A percentile compares a stretch with the other conserved stretches of the same genome.
Conservation (phyloP, 1,140 invertebrate genomes). For the Aphelenchoides avenae region DNA sequence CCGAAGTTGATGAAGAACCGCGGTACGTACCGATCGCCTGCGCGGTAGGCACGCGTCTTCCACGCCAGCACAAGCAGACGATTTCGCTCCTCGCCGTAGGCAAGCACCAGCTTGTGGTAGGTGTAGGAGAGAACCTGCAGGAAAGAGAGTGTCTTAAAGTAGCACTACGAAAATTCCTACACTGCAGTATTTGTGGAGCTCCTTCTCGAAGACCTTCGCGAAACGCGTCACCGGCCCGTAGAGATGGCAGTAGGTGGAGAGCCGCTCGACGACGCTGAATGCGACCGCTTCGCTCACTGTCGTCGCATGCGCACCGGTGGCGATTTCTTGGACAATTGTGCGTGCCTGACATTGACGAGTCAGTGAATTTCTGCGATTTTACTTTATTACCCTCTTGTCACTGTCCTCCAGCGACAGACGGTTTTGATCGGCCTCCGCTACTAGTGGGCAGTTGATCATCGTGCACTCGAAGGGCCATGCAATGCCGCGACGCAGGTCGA, state of each 20-base stretch:
- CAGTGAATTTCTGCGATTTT: background rate
- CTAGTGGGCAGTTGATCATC: conserved; percentile 23
- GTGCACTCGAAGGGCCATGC: conserved; percentile 28
- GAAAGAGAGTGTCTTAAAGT: conserved; percentile 8
- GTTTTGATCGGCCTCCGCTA: conserved; percentile 19
- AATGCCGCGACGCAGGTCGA: conserved; percentile 7
- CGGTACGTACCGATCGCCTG: too few species aligned
- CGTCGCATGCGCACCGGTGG: background rate
- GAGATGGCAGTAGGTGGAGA: conserved; percentile 27
- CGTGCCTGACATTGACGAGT: conserved; percentile 17
- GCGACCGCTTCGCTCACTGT: conserved; percentile 12
- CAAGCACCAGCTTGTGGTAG: conserved; percentile 33
- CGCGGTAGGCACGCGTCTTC: background rate
- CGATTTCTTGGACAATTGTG: conserved; percentile 21
- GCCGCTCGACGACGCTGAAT: conserved; percentile 17
- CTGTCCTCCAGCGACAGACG: conserved; percentile 7
- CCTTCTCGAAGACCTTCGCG: conserved; percentile 12
- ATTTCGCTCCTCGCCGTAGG: conserved; percentile 26
- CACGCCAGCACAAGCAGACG: conserved; percentile 25
- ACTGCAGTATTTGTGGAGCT: conserved; percentile 18
- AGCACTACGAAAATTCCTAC: conserved; percentile 3
- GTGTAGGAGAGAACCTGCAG: conserved; percentile 24
- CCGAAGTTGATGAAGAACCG: conserved; percentile 16
- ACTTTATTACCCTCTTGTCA: conserved; percentile 6
- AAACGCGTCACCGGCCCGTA: conserved; percentile 24